Percentiles rank a stretch among this genome's conserved stretches.
Conservation (phyloP, 2,113 vertebrate species). For the Himantopus leucocephalus region DNA sequence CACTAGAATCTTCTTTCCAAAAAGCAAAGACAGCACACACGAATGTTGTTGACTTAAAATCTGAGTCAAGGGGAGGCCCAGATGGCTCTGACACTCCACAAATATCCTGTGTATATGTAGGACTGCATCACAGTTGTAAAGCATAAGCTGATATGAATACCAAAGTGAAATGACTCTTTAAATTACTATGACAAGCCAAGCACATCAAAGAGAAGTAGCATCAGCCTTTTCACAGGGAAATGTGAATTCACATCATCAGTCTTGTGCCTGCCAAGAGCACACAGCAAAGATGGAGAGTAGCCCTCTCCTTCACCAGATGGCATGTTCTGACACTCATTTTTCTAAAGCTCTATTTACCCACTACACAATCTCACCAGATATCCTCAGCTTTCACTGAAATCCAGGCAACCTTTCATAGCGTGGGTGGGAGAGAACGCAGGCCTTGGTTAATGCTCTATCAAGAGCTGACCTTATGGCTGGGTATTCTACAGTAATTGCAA, state of each 20-base stretch:
- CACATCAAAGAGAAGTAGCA: neutral
- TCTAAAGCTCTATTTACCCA: neutral
- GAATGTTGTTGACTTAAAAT: neutral
- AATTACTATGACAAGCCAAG: neutral
- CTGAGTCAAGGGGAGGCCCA: fast-evolving
- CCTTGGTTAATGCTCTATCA: neutral
- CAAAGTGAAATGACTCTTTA: neutral
- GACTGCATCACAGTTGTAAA: neutral
- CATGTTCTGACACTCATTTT: neutral
- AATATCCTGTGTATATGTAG: neutral
- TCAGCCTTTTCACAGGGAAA: neutral
- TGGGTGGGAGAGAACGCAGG: neutral
- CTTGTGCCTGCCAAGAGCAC: neutral
- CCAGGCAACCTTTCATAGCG: neutral
- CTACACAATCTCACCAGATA: neutral
- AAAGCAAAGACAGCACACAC: neutral
- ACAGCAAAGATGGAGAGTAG: neutral
- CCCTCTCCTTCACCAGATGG: neutral
- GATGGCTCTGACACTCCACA: neutral
- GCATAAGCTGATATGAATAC: neutral
- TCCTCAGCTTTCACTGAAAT: neutral
- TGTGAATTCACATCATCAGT: neutral
- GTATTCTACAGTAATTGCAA: neutral
- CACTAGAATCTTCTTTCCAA: neutral
- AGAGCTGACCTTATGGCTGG: neutral